Evolutionary conservation across 2,888 invertebrate species (phyloP).

Genomic region (Patella depressa): DNA sequence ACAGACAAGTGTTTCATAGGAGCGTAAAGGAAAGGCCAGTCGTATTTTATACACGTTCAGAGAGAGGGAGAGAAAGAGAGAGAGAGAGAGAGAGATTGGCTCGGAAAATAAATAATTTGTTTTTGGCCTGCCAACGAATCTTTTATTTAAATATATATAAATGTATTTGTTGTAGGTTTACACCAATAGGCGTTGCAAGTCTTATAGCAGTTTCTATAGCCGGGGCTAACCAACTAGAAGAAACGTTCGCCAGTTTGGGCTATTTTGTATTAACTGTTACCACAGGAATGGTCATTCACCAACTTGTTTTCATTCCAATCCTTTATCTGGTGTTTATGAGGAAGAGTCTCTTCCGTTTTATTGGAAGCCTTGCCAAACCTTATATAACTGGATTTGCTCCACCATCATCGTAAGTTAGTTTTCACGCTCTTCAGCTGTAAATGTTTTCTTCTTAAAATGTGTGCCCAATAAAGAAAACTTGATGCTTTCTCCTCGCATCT

Average conservation of each 20-base stretch:
- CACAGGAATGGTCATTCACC: constrained; percentile 31
- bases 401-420: constrained; percentile 36
- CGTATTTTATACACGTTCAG: too few relatives aligned
- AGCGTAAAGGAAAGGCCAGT: too few relatives aligned
- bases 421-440: too few relatives aligned
- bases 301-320: constrained; percentile 28
- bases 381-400: constrained; percentile 39
- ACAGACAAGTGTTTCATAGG: too few relatives aligned
- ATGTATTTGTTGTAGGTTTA: constrained; percentile 29
- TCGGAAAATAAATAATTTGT: too few relatives aligned
- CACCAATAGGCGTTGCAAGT: constrained; percentile 40
- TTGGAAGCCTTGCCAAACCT: constrained; percentile 20
- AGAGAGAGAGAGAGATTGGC: too few relatives aligned
- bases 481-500: too few relatives aligned
- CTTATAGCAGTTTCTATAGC: constrained; percentile 37
- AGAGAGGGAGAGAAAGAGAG: too few relatives aligned
- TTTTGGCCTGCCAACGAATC: too few relatives aligned
- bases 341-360: constrained; percentile 32
- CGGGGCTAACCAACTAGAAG: constrained; percentile 23
- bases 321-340: constrained; percentile 28
- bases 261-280: constrained; percentile 37
- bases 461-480: too few relatives aligned
- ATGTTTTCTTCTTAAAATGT: too few relatives aligned
- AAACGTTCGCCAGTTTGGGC: constrained; percentile 34
- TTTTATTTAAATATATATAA: background rate